phyloP scores from a whole-genome alignment of 1,140 invertebrate species.

The Brachionus paranguensis region DNA sequence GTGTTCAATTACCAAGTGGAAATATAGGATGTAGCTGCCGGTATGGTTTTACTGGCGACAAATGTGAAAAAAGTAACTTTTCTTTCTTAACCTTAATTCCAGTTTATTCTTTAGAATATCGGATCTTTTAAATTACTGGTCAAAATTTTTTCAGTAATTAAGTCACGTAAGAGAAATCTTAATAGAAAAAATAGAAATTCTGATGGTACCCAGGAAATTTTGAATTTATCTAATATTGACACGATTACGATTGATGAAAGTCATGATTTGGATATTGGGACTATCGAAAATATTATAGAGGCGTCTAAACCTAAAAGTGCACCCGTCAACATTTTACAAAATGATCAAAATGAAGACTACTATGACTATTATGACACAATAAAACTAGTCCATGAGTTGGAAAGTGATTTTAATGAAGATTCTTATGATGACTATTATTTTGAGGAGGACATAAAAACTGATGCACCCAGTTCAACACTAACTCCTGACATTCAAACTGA shows the following conservation, averaged over 20 bases:
- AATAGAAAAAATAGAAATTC: background rate
- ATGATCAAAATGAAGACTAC: background rate
- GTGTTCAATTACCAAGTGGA: constrained; percentile 30
- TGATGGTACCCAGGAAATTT: background rate
- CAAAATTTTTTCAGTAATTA: constrained; percentile 28
- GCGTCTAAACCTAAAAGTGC: background rate
- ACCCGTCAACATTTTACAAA: background rate
- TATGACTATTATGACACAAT: background rate
- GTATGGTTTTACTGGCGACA: constrained; percentile 38
- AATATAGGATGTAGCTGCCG: constrained; percentile 31
- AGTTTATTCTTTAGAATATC: background rate
- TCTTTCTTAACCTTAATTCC: background rate
- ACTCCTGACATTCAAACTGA: background rate
- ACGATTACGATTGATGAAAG: background rate
- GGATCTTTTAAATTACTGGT: constrained; percentile 18
- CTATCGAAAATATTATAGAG: background rate
- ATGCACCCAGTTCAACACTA: background rate
- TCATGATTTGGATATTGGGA: constrained; percentile 8
- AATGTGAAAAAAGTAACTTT: constrained; percentile 39
- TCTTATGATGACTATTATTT: background rate
- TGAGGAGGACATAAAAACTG: background rate
- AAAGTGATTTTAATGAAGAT: background rate
- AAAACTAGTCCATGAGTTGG: background rate
- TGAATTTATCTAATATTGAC: constrained; percentile 10
- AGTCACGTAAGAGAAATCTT: constrained; percentile 1